phyloP scores from a whole-genome alignment of 2,113 vertebrate species.

The Scomber scombrus region DNA sequence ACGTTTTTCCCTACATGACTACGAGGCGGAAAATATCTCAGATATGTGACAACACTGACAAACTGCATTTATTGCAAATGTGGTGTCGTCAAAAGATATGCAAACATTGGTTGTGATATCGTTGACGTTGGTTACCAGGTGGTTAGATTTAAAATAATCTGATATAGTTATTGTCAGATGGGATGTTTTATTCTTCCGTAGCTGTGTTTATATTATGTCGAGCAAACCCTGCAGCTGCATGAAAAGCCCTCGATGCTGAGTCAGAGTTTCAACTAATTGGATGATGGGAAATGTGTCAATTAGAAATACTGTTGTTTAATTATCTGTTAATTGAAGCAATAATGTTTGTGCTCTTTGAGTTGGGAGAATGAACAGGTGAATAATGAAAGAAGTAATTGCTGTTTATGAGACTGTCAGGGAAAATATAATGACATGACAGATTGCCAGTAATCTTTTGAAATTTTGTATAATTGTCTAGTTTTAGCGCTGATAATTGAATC shows the following conservation, averaged over 20 bases:
- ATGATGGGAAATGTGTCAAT: slow-evolving; percentile 82
- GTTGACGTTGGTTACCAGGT: slow-evolving; percentile 24
- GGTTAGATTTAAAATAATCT: slow-evolving; percentile 58
- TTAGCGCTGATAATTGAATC: slow-evolving; percentile 65
- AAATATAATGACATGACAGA: slow-evolving; percentile 78
- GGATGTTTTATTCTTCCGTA: slow-evolving; percentile 43
- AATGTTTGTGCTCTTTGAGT: slow-evolving; percentile 79
- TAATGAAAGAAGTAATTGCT: slow-evolving; percentile 83
- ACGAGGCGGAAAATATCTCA: slow-evolving; percentile 68
- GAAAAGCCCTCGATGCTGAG: slow-evolving; percentile 59
- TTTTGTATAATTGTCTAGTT: slow-evolving; percentile 68
- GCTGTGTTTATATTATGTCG: slow-evolving; percentile 19
- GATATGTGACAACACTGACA: slow-evolving; percentile 74
- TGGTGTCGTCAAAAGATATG: slow-evolving; percentile 45
- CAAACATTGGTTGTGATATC: slow-evolving; percentile 49
- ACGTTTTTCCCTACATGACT: slow-evolving; percentile 69
- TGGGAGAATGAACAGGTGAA: slow-evolving; percentile 81
- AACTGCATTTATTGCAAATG: slow-evolving; percentile 66
- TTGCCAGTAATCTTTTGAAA: slow-evolving; percentile 70
- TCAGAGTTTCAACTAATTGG: slow-evolving; percentile 71
- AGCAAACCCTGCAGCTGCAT: slow-evolving; percentile 50
- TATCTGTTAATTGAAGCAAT: slow-evolving; percentile 83
- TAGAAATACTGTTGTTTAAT: slow-evolving; percentile 84
- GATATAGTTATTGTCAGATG: slow-evolving; percentile 39
- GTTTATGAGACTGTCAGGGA: slow-evolving; percentile 83